Evolutionary conservation across 2,797 vertebrate species (phyloP).

Genomic region (Scolopax rusticola): DNA sequence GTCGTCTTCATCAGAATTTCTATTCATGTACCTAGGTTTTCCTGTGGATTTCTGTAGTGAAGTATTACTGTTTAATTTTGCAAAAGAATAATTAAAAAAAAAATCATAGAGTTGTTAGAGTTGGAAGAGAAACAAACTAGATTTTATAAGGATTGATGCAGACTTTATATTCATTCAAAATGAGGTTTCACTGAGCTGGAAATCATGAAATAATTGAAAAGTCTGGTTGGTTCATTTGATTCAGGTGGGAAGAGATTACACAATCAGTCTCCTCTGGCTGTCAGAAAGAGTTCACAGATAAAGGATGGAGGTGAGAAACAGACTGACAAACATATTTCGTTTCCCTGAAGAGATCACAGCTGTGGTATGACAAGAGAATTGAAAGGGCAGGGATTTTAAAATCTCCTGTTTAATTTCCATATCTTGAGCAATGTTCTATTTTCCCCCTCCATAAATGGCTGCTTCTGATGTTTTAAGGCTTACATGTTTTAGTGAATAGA

Average conservation of each 20-base stretch:
- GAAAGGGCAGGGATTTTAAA: background rate
- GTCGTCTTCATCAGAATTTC: background rate
- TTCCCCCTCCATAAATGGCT: background rate
- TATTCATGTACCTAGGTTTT: background rate
- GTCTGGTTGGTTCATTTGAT: background rate
- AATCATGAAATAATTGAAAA: background rate
- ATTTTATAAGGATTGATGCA: background rate
- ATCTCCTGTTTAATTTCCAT: background rate
- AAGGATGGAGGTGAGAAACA: background rate
- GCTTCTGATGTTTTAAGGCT: background rate
- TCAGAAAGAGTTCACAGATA: background rate
- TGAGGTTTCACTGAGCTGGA: background rate
- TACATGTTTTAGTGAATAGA: background rate
- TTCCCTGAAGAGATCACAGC: background rate
- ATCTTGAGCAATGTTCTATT: background rate
- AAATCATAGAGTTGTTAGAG: background rate
- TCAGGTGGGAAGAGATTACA: background rate
- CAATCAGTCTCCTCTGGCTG: background rate
- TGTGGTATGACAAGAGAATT: background rate
- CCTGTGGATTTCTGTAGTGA: background rate
- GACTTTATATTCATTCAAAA: background rate
- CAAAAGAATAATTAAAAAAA: background rate
- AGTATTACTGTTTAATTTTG: background rate
- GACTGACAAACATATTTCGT: background rate
- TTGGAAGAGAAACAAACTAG: background rate